Base-by-base conservation (phyloP, 2,888 invertebrate genomes). In the Thalpophila matura region DNA sequence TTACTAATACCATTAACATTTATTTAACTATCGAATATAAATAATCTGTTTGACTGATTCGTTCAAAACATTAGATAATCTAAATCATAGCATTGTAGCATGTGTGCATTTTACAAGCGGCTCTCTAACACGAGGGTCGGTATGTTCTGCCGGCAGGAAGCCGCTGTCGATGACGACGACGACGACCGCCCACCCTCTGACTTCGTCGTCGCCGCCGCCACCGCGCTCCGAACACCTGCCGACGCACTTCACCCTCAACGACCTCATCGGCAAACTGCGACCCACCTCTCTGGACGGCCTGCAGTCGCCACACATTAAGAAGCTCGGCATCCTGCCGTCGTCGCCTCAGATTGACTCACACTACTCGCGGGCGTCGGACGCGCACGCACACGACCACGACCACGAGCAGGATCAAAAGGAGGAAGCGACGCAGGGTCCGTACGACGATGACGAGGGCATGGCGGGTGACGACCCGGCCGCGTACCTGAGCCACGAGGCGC, bases 391-490 rank as follows among this genome's bases (percentile, higher is more conserved):
- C 74, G 93, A 91, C 40, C 92, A 92, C 74, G 93, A 91, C 31
- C 90, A 91, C 65, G 93, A 91, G 71, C 89, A 91, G 65, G 90
- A 91, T 64, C 90, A 90, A 64, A 92, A 92, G 70, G 95, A 95
- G 81, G 90, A 91, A 72, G 87, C 92, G 60, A 96, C 96, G 43
- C 95, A 96, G 81, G 96, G 96, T 12, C 96, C 96, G 2, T 96
- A 96, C 83, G 96, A 96, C 81, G 95, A 93, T 76, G 88, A 93
- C 65, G 93, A 93, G 67, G 94, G 95, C 70, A 95, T 95, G 95
- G 92, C 90, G 68, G 96, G 95, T 56, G 95, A 95, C 79, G 96
- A 96, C 84, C 95, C 96, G 42, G 91, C 95, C 61, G 95, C 95
- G 73, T 94, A 93, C 84, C 80, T 95, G 80, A 82, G 85, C 70